These are phyloP conservation scores for Glareola pratincola DNA, from an alignment of 2,113 vertebrate species.

Conservation along the genomic window DNA sequence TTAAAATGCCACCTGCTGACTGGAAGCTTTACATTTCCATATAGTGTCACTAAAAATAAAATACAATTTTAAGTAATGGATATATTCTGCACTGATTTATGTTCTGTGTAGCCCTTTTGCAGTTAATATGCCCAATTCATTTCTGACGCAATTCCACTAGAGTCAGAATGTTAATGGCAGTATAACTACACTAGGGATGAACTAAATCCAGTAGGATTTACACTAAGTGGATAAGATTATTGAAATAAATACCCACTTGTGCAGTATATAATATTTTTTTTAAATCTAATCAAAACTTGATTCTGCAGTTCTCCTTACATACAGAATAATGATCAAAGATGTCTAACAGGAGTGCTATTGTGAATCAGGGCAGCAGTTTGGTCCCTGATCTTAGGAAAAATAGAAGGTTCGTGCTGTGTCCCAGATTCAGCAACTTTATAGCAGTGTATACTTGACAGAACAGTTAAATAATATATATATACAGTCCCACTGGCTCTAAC, in stretches of 20 bases:
- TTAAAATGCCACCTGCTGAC: background rate
- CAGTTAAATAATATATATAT: background rate
- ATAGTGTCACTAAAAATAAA: background rate
- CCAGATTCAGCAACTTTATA: background rate
- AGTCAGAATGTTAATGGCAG: background rate
- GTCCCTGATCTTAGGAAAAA: background rate
- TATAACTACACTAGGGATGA: background rate
- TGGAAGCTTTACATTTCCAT: background rate
- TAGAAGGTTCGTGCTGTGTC: background rate
- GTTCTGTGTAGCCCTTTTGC: background rate
- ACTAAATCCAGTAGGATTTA: background rate
- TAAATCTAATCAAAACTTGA: background rate
- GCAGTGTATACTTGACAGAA: background rate
- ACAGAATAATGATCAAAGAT: background rate
- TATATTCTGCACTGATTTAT: background rate
- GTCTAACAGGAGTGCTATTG: background rate
- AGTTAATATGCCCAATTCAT: background rate
- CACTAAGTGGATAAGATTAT: background rate
- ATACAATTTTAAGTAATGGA: background rate
- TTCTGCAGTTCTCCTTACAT: background rate
- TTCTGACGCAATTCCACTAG: background rate
- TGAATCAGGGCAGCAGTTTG: background rate
- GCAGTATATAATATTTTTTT: background rate
- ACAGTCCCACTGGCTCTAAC: background rate
- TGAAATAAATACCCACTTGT: background rate